These are phyloP conservation scores for Edolisoma coerulescens DNA, from an alignment of 2,113 vertebrate genomes.

Conservation along the genomic window DNA sequence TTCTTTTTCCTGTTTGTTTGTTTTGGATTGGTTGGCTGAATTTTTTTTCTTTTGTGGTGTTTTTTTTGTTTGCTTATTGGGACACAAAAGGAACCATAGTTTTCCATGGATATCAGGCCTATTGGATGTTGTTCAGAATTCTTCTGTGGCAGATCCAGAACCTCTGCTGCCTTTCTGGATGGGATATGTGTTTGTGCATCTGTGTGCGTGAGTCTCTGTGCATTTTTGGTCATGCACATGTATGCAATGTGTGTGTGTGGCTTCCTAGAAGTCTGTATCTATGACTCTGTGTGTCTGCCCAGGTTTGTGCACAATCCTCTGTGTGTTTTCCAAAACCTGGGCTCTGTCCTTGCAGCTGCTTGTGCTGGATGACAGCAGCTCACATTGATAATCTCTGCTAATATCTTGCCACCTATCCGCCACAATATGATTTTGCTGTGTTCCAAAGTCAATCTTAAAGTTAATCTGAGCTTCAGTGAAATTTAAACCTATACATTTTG, in stretches of 20 bases:
- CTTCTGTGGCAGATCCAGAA: neutral
- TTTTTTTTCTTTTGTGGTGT: neutral
- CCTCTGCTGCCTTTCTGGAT: neutral
- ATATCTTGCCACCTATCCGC: accelerated
- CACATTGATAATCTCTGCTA: neutral
- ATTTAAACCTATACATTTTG: neutral
- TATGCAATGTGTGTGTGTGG: neutral
- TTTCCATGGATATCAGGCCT: neutral
- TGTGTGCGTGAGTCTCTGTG: accelerated
- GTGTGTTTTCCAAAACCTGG: neutral
- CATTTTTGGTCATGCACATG: neutral
- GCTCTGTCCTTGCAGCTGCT: neutral
- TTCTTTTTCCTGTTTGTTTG: neutral
- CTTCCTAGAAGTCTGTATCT: neutral
- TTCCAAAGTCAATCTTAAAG: neutral
- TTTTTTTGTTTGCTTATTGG: neutral
- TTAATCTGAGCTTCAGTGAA: neutral
- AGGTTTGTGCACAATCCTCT: neutral
- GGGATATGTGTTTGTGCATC: neutral
- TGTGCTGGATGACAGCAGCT: neutral
- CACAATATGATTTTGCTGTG: neutral
- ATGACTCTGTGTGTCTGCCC: neutral
- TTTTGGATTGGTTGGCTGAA: neutral
- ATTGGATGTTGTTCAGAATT: neutral
- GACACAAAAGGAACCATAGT: neutral